Base-by-base conservation (phyloP, 2,888 invertebrate genomes). In the Baccha elongata region DNA sequence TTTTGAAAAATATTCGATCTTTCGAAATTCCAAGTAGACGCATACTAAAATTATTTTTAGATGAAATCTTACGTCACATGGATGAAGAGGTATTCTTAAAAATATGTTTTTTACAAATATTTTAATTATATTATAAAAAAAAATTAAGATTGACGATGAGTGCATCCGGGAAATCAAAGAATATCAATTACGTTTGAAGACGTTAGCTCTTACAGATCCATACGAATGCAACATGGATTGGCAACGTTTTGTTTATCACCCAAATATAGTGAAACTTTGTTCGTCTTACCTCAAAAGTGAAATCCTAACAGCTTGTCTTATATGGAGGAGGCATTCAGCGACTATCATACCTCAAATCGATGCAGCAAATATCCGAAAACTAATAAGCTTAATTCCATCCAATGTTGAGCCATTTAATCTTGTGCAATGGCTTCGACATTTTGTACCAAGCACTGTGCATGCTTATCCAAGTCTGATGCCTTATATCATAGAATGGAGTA, bases 241-340 rank as follows among this genome's bases (percentile, higher is more conserved):
- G 91, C 89, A 89, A 74, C 89, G 89, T 80, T 91, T 91, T 84
- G 87, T 91, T 21, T 88, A 89, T 83, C 87, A 90, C 78, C 84
- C 88, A 6, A 90, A 90, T 85, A 85, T 91, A 37, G 81, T 88
- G 0, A 87, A 88, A 72, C 84, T 88, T 37, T 87, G 89, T 6
- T 88, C 87, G n/a, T 80, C 88, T 2, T 84, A 88, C 68, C 89
- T 91, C 15, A 88, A 87, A 80, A 87, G 85, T 3, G 89, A 91
- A 68, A 89, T 91, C 67, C 86, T 87, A 3, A 87, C 87, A 0
- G 90, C 91, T 2, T 90, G 89, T 23, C 85, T 91, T 1, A 88
- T 91, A 19, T 91, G 90, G 90, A 88, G 88, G 10, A 87, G 91
- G 1, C 91, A 91, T 62, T 87, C 89, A 0, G 87, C 89, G 48